Percentiles rank a stretch among this genome's conserved stretches.
Conservation (phyloP, 2,797 vertebrate genomes). For the Gymnoscopelus braueri region DNA sequence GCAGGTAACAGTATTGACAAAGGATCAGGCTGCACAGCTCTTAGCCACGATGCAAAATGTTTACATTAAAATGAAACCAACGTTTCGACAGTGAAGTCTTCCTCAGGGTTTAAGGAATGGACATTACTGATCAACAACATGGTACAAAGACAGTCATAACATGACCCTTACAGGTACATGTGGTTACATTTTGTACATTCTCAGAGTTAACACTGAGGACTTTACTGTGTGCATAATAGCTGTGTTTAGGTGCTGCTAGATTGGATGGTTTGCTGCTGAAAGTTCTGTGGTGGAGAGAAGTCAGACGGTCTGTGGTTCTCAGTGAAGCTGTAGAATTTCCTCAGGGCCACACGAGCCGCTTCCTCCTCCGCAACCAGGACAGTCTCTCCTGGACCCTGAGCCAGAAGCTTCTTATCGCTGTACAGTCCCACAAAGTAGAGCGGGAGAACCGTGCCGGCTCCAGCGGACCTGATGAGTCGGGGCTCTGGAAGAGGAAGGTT, state of each 20-base stretch:
- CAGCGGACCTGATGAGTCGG: conserved; percentile 89
- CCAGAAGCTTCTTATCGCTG: conserved; percentile 91
- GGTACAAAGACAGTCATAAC: too few relatives aligned
- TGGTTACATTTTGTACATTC: too few relatives aligned
- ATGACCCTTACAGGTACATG: too few relatives aligned
- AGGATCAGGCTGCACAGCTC: too few relatives aligned
- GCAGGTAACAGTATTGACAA: too few relatives aligned
- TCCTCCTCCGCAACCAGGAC: conserved; percentile 91
- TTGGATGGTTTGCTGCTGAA: conserved; percentile 59
- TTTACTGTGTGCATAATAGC: too few relatives aligned
- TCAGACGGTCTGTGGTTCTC: conserved; percentile 90
- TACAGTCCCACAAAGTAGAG: conserved; percentile 95
- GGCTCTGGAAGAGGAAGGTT: conserved; percentile 88
- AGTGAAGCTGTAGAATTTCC: conserved; percentile 89
- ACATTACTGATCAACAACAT: too few relatives aligned
- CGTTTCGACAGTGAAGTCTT: too few relatives aligned
- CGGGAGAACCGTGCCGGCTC: conserved; percentile 90
- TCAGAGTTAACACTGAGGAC: too few relatives aligned
- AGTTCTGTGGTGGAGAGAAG: conserved; percentile 77
- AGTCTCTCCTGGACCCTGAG: conserved; percentile 94
- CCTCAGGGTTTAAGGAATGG: too few relatives aligned
- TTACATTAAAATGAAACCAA: too few relatives aligned
- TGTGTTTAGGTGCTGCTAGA: conserved; percentile 56
- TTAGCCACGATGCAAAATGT: too few relatives aligned
- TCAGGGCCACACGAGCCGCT: conserved; percentile 90